Percentiles rank a stretch among this genome's conserved stretches.
Conservation (phyloP, 1,140 invertebrate species). For the Megalopta genalis region DNA sequence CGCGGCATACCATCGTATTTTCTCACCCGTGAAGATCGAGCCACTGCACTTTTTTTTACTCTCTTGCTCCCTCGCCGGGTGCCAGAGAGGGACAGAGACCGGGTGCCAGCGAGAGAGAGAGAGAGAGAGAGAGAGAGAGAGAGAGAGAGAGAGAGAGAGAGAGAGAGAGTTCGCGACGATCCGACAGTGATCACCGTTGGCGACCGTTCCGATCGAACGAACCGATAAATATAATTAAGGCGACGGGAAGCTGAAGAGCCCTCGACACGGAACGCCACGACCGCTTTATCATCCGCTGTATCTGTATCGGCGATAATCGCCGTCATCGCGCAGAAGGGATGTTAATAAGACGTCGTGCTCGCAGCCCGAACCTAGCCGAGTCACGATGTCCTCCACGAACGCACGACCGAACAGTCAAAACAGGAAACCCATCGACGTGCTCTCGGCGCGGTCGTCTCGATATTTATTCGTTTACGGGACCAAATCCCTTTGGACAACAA, state of each 20-base stretch:
- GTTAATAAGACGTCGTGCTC: conserved; percentile 48
- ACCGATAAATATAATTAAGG: conserved; percentile 57
- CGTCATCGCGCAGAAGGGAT: conserved; percentile 30
- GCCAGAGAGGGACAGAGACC: neutral
- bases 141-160: neutral
- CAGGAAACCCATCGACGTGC: neutral
- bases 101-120: conserved; percentile 4
- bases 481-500: too few relatives aligned
- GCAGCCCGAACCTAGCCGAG: neutral
- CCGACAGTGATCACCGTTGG: conserved; percentile 28
- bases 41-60: conserved; percentile 7
- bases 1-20: conserved; percentile 48
- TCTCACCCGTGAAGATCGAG: conserved; percentile 53
- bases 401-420: neutral
- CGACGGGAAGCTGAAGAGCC: conserved; percentile 47
- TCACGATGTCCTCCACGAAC: conserved; percentile 19
- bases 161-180: conserved; percentile 36
- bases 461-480: too few relatives aligned
- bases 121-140: conserved; percentile 14
- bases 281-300: conserved; percentile 37
- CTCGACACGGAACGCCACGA: conserved; percentile 43
- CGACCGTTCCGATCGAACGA: conserved; percentile 51
- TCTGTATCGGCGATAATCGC: conserved; percentile 50
- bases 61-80: neutral
- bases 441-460: neutral